A percentile compares a stretch with the other conserved stretches of the same genome.
These are phyloP conservation scores for Oscarella lobularis DNA, from an alignment of 37 sponge, comb jelly and placozoan species.

Conservation along the genomic window DNA sequence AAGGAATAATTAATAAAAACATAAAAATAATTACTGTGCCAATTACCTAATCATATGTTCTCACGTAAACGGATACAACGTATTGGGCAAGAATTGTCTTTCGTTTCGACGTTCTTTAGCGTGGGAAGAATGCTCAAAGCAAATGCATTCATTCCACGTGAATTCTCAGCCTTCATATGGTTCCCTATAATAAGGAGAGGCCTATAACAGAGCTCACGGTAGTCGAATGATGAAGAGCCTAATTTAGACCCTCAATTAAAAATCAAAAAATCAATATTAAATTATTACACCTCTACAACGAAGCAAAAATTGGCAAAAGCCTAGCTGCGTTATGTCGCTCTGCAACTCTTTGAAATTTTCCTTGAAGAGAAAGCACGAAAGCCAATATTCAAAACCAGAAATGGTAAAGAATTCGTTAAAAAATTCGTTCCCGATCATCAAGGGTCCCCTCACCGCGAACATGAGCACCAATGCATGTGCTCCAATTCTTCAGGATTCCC, in stretches of 20 bases:
- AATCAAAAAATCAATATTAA: not conserved
- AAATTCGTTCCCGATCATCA: conserved; percentile 4
- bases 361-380: conserved; percentile 10
- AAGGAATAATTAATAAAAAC: too few relatives aligned
- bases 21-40: too few relatives aligned
- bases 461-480: conserved; percentile 2
- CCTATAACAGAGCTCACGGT: not conserved
- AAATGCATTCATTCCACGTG: conserved; percentile 22
- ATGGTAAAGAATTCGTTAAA: conserved; percentile 11
- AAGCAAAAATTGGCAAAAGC: not conserved
- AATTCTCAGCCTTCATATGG: conserved; percentile 20
- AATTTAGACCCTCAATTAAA: not conserved
- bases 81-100: conserved; percentile 19
- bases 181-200: conserved; percentile 24
- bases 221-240: not conserved
- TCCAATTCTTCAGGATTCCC: conserved; percentile 17
- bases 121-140: conserved; percentile 13
- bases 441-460: not conserved
- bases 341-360: conserved; percentile 1
- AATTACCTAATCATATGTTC: not conserved
- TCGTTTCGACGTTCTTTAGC: conserved; percentile 19
- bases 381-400: conserved; percentile 2
- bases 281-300: not conserved
- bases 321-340: not conserved
- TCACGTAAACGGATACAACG: conserved; percentile 9